Evolutionary conservation across 2,797 vertebrate species (phyloP), one percentile per base, ranked within the genome.

Genomic region (Steatocranus sp.): DNA sequence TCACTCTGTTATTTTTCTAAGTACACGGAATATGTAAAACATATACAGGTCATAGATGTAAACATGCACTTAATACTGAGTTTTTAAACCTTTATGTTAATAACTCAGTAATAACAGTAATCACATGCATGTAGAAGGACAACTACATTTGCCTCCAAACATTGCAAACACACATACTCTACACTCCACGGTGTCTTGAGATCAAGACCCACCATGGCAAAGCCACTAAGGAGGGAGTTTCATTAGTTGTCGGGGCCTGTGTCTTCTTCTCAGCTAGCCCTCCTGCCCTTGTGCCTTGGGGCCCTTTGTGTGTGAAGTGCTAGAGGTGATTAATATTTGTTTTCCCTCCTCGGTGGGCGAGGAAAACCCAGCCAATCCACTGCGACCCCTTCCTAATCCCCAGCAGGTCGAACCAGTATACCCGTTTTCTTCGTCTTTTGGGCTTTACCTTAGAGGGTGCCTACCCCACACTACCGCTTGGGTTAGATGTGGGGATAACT

Each of bases 321-420:
- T 94, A 68, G 93, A 92, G 92, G 92, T 97, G 96, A 97, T 97
- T 96, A 96, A 96, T 96, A 94, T 96, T 96, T 97, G 96, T 93
- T 96, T 96, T 95, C 80, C 80, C 92, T 95, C 83, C 93, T 95
- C 91, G 87, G 93, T 91, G 93, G 93, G 89, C 93, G 94, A 97
- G 94, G 94, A 95, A 95, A 93, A 92, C 90, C 91, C 91, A 85
- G 91, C 93, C 96, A 95, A 96, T 95, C 94, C 91, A 82, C 88
- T 51, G 85, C 94, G 94, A 95, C 89, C 92, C 89, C 84, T 83
- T 83, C 76, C 58, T 95, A 96, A 95, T 95, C 94, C 94, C 78
- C 80, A 56, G 82, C 78, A 75, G 91, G 91, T 91, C 78, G 17
- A 85, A 83, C 84, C 82, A 79, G 84, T 84, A 86, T 92, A 87